Evolutionary conservation across 2,113 vertebrate genomes (phyloP).

Genomic region (Malaclemys terrapin): DNA sequence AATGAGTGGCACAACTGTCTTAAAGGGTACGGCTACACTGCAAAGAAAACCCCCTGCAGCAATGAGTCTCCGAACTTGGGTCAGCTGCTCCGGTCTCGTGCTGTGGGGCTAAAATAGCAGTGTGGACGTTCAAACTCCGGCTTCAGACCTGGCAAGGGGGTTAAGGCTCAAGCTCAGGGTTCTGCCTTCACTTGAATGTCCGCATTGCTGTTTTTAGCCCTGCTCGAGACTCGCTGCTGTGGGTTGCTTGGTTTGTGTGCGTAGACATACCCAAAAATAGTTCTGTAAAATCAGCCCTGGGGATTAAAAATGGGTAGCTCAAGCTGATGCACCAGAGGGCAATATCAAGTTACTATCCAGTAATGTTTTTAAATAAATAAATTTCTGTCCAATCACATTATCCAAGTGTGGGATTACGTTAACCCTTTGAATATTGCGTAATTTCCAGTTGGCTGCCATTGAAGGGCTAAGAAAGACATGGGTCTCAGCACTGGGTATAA

Average conservation of each 20-base stretch:
- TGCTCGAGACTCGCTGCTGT: not conserved
- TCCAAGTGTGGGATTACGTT: not conserved
- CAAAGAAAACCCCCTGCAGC: not conserved
- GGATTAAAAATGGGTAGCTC: not conserved
- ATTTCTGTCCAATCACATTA: slow-evolving; percentile 2
- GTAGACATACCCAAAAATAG: not conserved
- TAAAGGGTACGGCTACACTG: not conserved
- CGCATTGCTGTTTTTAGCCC: not conserved
- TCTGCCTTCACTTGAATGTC: not conserved
- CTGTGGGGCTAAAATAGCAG: not conserved
- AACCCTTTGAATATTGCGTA: not conserved
- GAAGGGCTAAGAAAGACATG: not conserved
- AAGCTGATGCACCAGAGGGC: not conserved
- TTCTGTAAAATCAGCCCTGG: not conserved
- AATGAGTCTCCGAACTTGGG: not conserved
- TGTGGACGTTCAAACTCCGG: not conserved
- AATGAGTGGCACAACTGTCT: not conserved
- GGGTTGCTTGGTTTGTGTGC: not conserved
- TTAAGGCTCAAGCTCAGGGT: not conserved
- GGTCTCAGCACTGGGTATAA: rapidly evolving
- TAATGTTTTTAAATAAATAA: not conserved
- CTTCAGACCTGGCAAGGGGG: not conserved
- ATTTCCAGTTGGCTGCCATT: not conserved
- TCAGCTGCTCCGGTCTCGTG: not conserved
- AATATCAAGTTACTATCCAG: not conserved